phyloP scores from a whole-genome alignment of 2,797 vertebrate species.

The Pogoniulus pusillus region DNA sequence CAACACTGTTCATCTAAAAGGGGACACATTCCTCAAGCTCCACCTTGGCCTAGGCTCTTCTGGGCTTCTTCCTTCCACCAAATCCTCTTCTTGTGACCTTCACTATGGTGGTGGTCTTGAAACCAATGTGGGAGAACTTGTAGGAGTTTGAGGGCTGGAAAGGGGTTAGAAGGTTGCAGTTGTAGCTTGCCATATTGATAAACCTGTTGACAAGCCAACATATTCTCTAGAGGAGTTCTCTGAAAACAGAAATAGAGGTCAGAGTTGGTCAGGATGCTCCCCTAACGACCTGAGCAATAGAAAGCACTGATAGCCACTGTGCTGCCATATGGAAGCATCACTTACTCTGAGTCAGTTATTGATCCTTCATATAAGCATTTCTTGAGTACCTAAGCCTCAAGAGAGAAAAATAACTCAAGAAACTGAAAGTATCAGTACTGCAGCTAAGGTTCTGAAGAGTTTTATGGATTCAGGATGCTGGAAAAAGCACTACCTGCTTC shows the following conservation, averaged over 20 bases:
- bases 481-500: background rate
- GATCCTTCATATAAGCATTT: background rate
- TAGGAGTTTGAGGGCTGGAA: no score
- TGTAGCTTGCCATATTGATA: background rate
- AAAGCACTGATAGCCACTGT: background rate
- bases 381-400: conserved; percentile 34
- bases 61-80: no score
- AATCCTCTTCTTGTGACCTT: no score
- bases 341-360: background rate
- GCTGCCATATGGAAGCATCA: background rate
- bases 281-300: background rate
- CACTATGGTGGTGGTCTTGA: no score
- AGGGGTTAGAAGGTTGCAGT: no score
- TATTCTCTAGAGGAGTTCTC: background rate
- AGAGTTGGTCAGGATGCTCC: background rate
- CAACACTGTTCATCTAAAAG: background rate
- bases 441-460: background rate
- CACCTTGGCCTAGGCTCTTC: no score
- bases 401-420: background rate
- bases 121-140: no score
- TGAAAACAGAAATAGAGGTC: background rate
- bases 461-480: background rate
- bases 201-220: background rate
- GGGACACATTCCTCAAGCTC: no score
- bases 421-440: background rate